Evolutionary conservation across 2,797 vertebrate species (phyloP), one percentile per base, ranked within the genome.

Genomic region (Euthynnus affinis): DNA sequence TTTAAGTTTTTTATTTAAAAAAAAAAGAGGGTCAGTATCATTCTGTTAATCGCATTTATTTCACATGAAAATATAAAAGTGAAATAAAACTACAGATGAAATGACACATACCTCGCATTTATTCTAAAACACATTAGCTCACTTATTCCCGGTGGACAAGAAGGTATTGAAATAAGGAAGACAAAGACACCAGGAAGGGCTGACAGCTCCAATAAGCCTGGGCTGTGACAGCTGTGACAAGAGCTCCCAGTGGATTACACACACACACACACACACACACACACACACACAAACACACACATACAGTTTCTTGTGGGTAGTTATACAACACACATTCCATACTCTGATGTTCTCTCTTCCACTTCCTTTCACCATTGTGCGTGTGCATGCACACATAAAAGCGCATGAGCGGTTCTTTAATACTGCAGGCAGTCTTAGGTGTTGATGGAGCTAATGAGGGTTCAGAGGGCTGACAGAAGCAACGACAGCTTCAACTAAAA

Each of bases 191-290:
- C 70, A 53, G 48, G 29, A 76, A 40, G 59, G 63, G 15, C 58
- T 49, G 83, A 71, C 76, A 74, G 67, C 82, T 77, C 59, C 72
- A 66, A 74, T 70, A 66, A 71, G 56, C 42, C 42, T 14, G 46
- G 34, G 27, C 65, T 73, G 25, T 79, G 83, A 82, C 80, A 81
- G 76, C 68, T 71, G 77, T 70, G 76, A 84, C 83, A 83, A 37
- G 60, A 72, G 25, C 73, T 68, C 75, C 72, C 74, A 51, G 6
- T 63, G 79, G 79, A 81, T 62, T 72, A 46, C 53, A 62, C 34
- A 46, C 27, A 56, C 27, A 22, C 52, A 46, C 53, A 62, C 34
- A 46, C 27, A 56, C 27, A 22, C 52, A 42, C 61, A 56, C 69
- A 55, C 34, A 15, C 51, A 18, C 22, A 40, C 29, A 40, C 53